Evolutionary conservation across 1,140 invertebrate species (phyloP), one percentile per base, ranked within the genome.

Genomic region (Anagrus nilaparvatae): DNA sequence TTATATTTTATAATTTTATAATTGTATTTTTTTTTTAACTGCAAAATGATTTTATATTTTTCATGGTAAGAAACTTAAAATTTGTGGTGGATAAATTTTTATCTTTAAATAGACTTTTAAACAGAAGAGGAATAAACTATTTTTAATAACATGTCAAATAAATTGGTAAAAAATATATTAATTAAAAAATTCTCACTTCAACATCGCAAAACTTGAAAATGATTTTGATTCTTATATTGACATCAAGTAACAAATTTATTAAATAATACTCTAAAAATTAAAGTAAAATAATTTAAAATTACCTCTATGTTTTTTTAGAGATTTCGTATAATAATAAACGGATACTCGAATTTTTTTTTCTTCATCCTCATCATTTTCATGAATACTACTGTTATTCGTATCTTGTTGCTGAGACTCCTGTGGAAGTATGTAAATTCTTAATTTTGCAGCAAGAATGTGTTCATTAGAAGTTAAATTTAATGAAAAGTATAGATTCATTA

Each of bases 321-420:
- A 67, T 38, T 68, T 69, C 4, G 70, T 75, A 49, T 78, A 79
- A 54, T 70, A 76, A 43, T 73, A 78, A 9, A 77, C 67, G 1
- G 76, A 76, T 45, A 79, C 71, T 41, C 75, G 62, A 23, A 78
- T 69, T 42, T 74, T 67, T 47, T 72, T 73, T 16, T 77, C 75
- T 5, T 66, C 65, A 5, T 51, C 51, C 5, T 54, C 53, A 20
- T 59, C 61, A 28, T 46, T 48, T 16, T 59, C 60, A 29, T 58
- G 57, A 16, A 41, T 48, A 5, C 44, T 34, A 28, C 48, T 52
- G 3, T 42, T 52, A 5, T 39, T 48, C 7, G 33, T 38, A 0
- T 44, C 19, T 7, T 40, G 21, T 1, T 61, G 60, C 3, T 53
- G 30, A 38, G 58, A 65, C 27, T 69, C 60, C 46, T 69, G 62